Percentiles rank a stretch among this genome's conserved stretches.
These are phyloP conservation scores for Aricia agestis DNA, from an alignment of 1,140 invertebrate species.

Conservation along the genomic window DNA sequence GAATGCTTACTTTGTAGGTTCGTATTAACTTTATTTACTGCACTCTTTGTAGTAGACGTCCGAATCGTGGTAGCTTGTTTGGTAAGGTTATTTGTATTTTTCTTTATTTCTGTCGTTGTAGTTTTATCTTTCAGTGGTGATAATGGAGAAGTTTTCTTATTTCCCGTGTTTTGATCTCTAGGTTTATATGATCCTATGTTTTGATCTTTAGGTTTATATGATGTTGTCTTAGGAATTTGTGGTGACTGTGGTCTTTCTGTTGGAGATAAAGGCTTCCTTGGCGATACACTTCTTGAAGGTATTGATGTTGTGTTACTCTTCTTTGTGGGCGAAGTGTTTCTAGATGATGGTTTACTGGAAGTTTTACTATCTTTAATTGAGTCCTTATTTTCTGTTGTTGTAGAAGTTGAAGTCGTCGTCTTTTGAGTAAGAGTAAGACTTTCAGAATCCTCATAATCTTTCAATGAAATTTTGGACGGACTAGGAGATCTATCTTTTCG, in stretches of 20 bases:
- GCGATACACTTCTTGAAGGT: slow-evolving; percentile 51
- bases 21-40: slow-evolving; percentile 33
- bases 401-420: slow-evolving; percentile 32
- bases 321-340: slow-evolving; percentile 61
- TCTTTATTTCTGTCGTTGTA: slow-evolving; percentile 47
- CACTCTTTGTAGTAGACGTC: slow-evolving; percentile 33
- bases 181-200: slow-evolving; percentile 42
- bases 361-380: slow-evolving; percentile 25
- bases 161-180: slow-evolving; percentile 42
- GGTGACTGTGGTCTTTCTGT: slow-evolving; percentile 56
- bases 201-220: slow-evolving; percentile 47
- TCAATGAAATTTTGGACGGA: slow-evolving; percentile 21
- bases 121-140: slow-evolving; percentile 49
- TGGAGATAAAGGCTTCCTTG: slow-evolving; percentile 48
- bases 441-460: background rate
- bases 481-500: slow-evolving; percentile 39
- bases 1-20: slow-evolving; percentile 29
- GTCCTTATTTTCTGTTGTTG: slow-evolving; percentile 27
- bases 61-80: slow-evolving; percentile 50
- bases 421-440: background rate
- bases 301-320: slow-evolving; percentile 40
- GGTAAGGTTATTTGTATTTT: slow-evolving; percentile 38
- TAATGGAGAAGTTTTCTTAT: slow-evolving; percentile 36
- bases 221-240: slow-evolving; percentile 44
- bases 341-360: slow-evolving; percentile 43